Evolutionary conservation across 2,797 vertebrate genomes (phyloP), one percentile per base, ranked within the genome.

Genomic region (Eulemur mongoz): DNA sequence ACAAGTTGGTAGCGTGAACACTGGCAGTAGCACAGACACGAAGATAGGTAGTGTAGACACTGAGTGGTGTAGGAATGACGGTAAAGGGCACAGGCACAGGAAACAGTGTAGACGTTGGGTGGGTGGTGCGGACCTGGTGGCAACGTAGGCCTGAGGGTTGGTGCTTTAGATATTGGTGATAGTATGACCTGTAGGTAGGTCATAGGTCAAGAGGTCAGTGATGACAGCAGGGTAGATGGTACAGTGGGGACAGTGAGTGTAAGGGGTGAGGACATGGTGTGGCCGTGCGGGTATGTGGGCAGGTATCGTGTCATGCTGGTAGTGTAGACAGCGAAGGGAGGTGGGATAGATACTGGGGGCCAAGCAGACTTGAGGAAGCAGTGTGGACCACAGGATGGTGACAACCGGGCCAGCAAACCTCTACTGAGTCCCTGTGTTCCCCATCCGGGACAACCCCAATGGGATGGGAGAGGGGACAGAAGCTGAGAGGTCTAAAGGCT

Each of bases 31-130:
- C 43, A 7, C 1, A 65, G 73, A 76, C 52, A 0, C 7, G 30
- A 38, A 85, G 57, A 73, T 5, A 4, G 43, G 38, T 32, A 0
- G 22, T 18, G 0, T 59, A n/a, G 73, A 80, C 80, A 1, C 0
- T 0, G 48, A 76, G n/a, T 3, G 17, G 7, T 6, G 2, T 1
- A 7, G 57, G 1, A 7, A 23, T 18, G 17, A 43, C 52, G 72
- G 40, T 2, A 11, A 17, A 35, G 2, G 48, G 23, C 15, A 8
- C 9, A 11, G 81, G 67, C 6, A 4, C 18, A 23, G n/a, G 27
- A 32, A 40, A 40, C 18, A 40, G 2, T 4, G 81, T 15, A n/a
- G 76, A 54, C 38, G 0, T 1, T 14, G 65, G 7, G 27, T 43
- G 22, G 50, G 30, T 22, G 38, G 40, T 15, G 0, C 7, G 38